phyloP scores from a whole-genome alignment of 2,888 invertebrate genomes.

The Microctonus aethiopoides region DNA sequence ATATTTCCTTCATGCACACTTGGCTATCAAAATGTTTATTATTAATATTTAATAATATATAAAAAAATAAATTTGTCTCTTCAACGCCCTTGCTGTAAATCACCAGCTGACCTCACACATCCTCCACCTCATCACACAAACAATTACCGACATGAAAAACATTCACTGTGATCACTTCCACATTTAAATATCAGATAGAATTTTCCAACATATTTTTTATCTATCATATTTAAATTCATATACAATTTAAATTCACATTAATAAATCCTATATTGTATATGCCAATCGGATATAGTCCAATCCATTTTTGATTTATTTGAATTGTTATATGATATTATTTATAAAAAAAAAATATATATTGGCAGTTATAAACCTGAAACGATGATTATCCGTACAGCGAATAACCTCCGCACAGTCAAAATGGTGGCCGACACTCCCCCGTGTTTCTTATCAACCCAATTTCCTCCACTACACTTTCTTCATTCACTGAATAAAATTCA shows the following conservation, averaged over 20 bases:
- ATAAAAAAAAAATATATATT: not conserved
- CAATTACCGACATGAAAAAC: not conserved
- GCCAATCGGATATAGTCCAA: not conserved
- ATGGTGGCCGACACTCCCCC: conserved; percentile 64
- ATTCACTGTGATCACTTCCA: not conserved
- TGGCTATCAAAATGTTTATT: not conserved
- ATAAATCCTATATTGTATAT: not conserved
- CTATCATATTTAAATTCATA: not conserved
- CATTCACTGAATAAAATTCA: not conserved
- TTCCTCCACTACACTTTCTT: not conserved
- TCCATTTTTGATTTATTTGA: not conserved
- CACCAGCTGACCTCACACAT: conserved; percentile 51
- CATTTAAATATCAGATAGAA: conserved; percentile 1
- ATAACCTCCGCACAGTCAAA: conserved; percentile 63
- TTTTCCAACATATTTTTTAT: conserved; percentile 4
- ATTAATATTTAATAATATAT: not conserved
- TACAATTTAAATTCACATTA: not conserved
- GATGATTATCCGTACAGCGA: conserved; percentile 40
- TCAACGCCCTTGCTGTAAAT: conserved; percentile 29
- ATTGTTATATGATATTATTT: not conserved
- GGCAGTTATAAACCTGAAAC: conserved; percentile 17
- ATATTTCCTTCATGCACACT: not conserved
- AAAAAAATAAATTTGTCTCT: conserved; percentile 5
- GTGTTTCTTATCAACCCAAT: conserved; percentile 32
- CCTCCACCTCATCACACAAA: conserved; percentile 41